Base-by-base conservation (phyloP, 2,113 vertebrate species). In the Hippocampus abdominalis region DNA sequence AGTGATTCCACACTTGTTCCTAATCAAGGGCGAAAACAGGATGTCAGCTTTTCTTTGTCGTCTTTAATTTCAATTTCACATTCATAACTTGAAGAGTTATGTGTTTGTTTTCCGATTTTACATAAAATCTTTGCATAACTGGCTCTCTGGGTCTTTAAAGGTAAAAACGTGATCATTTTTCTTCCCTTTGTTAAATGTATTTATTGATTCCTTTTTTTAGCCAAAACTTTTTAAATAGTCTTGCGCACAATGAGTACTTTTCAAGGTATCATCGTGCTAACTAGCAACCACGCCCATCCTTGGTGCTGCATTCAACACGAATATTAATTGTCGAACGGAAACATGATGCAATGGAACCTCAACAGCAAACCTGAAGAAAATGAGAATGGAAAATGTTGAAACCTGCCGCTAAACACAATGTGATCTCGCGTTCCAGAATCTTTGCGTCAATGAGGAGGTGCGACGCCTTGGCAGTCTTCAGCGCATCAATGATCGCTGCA, bases 371-470 rank as follows among this genome's bases (percentile, higher is more conserved):
- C 29, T 32, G 29, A 15, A 64, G 8, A 61, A 32, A 61, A 36
- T 36, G 10, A 53, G 51, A n/a, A 53, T n/a, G 4, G 21, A n/a
- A 53, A 53, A 3, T 53, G 9, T n/a, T n/a, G 21, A n/a, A 53
- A 44, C 1, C 7, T n/a, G 51, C 15, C 8, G 21, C 51, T 3
- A 53, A 53, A 21, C 20, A 10, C 8, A n/a, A 63, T 9, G 7
- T 18, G 10, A 10, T 40, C 46, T 66, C 71, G 4, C 23, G 66
- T 51, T 74, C 1, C 51, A 99, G 97, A 98, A 92, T 84, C 88
- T 98, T 61, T 99, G 97, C 79, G 86, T 99, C 68, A 98, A 98
- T 0, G 93, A 95, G 70, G 96, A 96, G 0, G 96, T 99, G 75
- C 91, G 40, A 2, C 79, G 54, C 23, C 79, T 98, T 70, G 90